phyloP scores from a whole-genome alignment of 2,888 invertebrate genomes.

The Ormyrus thymus region DNA sequence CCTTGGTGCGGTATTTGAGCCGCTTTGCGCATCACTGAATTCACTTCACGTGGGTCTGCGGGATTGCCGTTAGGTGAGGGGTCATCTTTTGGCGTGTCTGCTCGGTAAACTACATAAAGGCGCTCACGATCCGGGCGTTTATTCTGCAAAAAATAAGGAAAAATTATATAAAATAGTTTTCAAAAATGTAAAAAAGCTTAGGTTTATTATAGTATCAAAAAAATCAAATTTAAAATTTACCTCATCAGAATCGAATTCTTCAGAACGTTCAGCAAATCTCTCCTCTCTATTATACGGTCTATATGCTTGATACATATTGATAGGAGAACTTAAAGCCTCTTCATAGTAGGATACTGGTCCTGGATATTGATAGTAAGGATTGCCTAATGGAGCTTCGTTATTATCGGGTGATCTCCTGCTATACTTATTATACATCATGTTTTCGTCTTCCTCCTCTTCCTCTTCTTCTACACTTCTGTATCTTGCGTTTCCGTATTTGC shows the following conservation, averaged over 20 bases:
- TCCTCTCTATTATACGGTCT: conserved; percentile 21
- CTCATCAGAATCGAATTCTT: conserved; percentile 17
- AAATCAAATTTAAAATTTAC: neutral
- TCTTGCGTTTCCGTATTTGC: neutral
- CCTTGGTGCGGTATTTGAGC: conserved; percentile 16
- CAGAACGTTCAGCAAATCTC: neutral
- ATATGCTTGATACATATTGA: conserved; percentile 26
- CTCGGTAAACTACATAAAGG: conserved; percentile 45
- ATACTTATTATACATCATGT: neutral
- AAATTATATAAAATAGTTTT: too few relatives aligned
- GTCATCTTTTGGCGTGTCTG: conserved; percentile 14
- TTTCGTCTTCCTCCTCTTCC: conserved; percentile 3
- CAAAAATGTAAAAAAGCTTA: too few relatives aligned
- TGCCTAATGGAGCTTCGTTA: neutral
- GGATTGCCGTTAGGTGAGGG: too few relatives aligned
- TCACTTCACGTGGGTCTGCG: neutral
- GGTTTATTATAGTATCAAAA: too few relatives aligned
- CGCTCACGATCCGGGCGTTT: conserved; percentile 17
- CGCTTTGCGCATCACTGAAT: conserved; percentile 32
- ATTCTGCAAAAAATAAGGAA: neutral
- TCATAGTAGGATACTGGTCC: neutral
- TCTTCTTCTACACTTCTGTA: conserved; percentile 9
- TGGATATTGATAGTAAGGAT: conserved; percentile 14
- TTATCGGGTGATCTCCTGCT: neutral
- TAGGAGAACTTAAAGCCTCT: neutral